Conservation (phyloP, 1,140 invertebrate species). For the Octopus bimaculoides region DNA sequence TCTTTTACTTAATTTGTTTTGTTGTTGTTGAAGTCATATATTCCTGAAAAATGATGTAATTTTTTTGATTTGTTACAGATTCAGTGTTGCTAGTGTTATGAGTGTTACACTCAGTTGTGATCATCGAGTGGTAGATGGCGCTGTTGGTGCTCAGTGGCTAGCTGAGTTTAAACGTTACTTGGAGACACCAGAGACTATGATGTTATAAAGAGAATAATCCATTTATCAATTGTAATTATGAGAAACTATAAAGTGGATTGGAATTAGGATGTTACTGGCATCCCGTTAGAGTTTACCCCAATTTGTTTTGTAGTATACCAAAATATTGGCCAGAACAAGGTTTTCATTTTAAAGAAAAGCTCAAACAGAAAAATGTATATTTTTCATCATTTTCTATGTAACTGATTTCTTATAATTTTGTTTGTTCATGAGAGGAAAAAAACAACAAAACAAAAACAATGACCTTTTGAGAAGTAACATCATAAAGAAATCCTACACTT, state of each 20-base stretch:
- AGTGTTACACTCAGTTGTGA: constrained; percentile 71
- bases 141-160: constrained; percentile 72
- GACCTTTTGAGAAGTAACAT: background rate
- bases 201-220: constrained; percentile 58
- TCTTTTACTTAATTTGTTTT: background rate
- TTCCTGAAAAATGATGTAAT: too few species aligned
- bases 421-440: background rate
- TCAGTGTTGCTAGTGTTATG: constrained; percentile 62
- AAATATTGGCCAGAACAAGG: too few species aligned
- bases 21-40: too few species aligned
- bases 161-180: constrained; percentile 65
- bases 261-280: too few species aligned
- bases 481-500: background rate
- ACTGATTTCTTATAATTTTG: too few species aligned
- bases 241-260: too few species aligned
- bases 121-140: constrained; percentile 73
- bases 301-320: too few species aligned
- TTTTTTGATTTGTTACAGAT: constrained; percentile 51
- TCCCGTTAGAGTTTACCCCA: too few species aligned
- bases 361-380: too few species aligned
- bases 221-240: too few species aligned
- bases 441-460: background rate
- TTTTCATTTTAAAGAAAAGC: too few species aligned
- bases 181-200: constrained; percentile 68
- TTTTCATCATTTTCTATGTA: too few species aligned